Percentiles rank a stretch among this genome's conserved stretches.
Evolutionary conservation across 2,888 invertebrate genomes (phyloP).

Genomic region (Serripes groenlandicus): DNA sequence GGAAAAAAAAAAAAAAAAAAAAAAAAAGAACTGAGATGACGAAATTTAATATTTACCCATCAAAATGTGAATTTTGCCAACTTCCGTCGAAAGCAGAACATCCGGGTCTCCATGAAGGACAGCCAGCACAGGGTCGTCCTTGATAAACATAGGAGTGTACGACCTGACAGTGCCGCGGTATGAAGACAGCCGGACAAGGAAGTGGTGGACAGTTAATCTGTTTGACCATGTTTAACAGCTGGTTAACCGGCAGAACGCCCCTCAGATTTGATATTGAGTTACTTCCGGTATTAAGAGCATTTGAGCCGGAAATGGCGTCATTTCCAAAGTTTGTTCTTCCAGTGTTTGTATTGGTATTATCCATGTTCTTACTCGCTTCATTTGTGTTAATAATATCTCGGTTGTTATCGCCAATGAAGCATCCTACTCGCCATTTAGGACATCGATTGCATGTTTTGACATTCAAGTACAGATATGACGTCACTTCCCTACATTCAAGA

Average conservation of each 20-base stretch:
- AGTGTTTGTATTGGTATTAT: background rate
- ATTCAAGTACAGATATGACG: conserved; percentile 29
- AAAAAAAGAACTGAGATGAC: no score
- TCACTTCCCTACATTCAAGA: conserved; percentile 41
- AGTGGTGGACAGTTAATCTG: conserved; percentile 45
- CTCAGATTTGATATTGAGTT: background rate
- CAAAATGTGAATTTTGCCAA: conserved; percentile 34
- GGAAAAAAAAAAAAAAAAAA: no score
- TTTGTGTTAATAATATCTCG: background rate
- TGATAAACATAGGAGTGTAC: conserved; percentile 35
- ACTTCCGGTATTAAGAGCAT: background rate
- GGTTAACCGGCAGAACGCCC: conserved; percentile 32
- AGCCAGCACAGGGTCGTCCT: conserved; percentile 46
- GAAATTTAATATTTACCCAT: conserved; percentile 64
- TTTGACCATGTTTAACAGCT: conserved; percentile 19
- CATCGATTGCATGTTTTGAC: conserved; percentile 28
- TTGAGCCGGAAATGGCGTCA: background rate
- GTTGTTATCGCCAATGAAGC: conserved; percentile 12
- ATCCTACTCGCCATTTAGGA: conserved; percentile 43
- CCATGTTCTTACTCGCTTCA: background rate
- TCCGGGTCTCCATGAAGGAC: conserved; percentile 45
- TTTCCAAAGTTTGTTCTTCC: background rate
- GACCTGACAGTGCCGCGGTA: conserved; percentile 41
- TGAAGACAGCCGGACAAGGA: conserved; percentile 43
- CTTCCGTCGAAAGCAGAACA: conserved; percentile 17